These are phyloP conservation scores for Callopanchax toddi DNA, from an alignment of 2,113 vertebrate genomes.

Conservation along the genomic window DNA sequence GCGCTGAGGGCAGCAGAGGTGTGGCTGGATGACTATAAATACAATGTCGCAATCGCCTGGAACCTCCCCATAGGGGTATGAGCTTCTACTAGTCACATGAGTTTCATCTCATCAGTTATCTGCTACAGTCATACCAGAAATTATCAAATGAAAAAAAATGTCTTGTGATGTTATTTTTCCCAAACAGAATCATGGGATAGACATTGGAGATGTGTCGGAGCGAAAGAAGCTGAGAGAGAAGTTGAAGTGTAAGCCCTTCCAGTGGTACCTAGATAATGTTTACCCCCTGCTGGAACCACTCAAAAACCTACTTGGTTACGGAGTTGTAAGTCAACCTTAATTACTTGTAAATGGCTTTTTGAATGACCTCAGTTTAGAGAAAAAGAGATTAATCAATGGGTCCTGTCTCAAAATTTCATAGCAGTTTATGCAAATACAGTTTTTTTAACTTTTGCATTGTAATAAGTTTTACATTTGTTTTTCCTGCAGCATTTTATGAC, in stretches of 20 bases:
- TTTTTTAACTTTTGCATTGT: too few species aligned
- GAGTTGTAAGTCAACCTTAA: slow-evolving; percentile 62
- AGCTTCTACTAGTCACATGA: not conserved
- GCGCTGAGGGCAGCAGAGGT: slow-evolving; percentile 81
- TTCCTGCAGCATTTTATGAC: too few species aligned
- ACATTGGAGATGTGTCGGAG: slow-evolving; percentile 91
- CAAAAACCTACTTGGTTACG: slow-evolving; percentile 50
- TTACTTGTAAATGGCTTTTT: not conserved
- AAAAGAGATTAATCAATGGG: too few species aligned
- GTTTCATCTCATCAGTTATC: not conserved
- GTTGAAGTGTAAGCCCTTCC: slow-evolving; percentile 92
- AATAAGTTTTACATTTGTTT: too few species aligned
- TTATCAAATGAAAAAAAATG: not conserved
- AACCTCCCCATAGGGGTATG: slow-evolving; percentile 76
- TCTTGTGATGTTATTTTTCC: slow-evolving; percentile 2
- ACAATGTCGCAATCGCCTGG: slow-evolving; percentile 82
- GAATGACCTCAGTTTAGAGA: not conserved
- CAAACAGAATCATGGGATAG: slow-evolving; percentile 88
- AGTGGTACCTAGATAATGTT: slow-evolving; percentile 94
- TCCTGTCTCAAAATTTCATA: too few species aligned
- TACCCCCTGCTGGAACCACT: slow-evolving; percentile 83
- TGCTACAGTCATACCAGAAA: not conserved
- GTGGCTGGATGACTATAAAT: slow-evolving; percentile 85
- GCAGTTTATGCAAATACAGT: too few species aligned
- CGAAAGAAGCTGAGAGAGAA: slow-evolving; percentile 86